Base-by-base conservation (phyloP, 2,888 invertebrate genomes). In the Oxyscelio sp. region DNA sequence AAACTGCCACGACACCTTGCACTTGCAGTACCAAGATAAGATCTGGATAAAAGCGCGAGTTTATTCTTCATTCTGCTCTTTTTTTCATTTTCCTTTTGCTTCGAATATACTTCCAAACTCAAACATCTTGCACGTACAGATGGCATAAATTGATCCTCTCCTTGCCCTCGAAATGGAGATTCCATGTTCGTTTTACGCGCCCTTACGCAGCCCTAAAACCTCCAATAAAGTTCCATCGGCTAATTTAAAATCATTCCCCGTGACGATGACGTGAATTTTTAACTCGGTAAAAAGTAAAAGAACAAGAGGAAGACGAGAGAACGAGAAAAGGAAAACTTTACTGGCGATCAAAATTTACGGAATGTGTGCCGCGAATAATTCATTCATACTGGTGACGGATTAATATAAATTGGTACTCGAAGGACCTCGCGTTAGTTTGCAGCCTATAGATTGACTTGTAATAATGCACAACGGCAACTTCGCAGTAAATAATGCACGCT, bases 61-160 rank as follows among this genome's bases (percentile, higher is more conserved):
- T 66, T 71, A 73, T 73, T 66, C 34, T 38, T 21, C 52, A 6
- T 17, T 59, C 17, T 8, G 15, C 27, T 21, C 15, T 45, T 38
- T 21, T 59, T 21, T 21, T 2, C 15, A 24, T 45, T 4, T 11
- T 21, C 5, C 17, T 48, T 48, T 48, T 48, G 5, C 21, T 4
- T 21, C 21, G 34, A 50, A 65, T 27, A 65, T 65, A 21, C 43
- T 40, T 50, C 31, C 43, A n/a, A 63, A 74, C 50, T 74, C 17
- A 22, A 43, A 63, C 52, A 43, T 74, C 61, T 50, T 61, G 61
- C 61, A 73, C 59, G 73, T 73, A 61, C 50, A 65, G 65, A 65
- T 50, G 59, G 71, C 58, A 59, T 58, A 71, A 71, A 71, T 71
- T 71, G 59, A n/a, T n/a, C n/a, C n/a, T n/a, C n/a, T n/a, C n/a